Evolutionary conservation across 2,888 invertebrate genomes (phyloP).

Genomic region (Ectobius pallidus): DNA sequence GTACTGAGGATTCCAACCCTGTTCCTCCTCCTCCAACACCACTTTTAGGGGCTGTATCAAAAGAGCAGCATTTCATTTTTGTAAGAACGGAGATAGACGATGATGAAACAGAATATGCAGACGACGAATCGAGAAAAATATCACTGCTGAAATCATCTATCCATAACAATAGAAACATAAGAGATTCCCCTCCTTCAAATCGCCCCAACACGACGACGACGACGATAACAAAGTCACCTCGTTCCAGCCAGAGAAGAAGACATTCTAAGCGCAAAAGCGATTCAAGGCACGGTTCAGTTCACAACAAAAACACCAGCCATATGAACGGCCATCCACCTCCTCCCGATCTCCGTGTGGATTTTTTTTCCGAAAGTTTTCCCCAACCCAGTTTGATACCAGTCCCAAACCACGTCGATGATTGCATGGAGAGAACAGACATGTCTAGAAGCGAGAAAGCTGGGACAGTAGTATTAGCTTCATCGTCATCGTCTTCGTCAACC

Average conservation of each 20-base stretch:
- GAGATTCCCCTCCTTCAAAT: not conserved
- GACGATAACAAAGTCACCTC: slow-evolving; percentile 41
- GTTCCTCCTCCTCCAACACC: slow-evolving; percentile 57
- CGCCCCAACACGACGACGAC: not conserved
- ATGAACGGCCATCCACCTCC: slow-evolving; percentile 56
- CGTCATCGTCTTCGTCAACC: slow-evolving; percentile 16
- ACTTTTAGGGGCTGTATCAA: slow-evolving; percentile 48
- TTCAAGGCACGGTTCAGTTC: slow-evolving; percentile 33
- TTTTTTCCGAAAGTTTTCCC: slow-evolving; percentile 60
- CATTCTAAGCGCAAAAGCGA: slow-evolving; percentile 11
- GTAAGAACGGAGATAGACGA: slow-evolving; percentile 59
- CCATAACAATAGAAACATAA: not conserved
- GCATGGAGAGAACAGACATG: not conserved
- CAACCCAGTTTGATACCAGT: not conserved
- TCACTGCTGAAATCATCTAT: slow-evolving; percentile 18
- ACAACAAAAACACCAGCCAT: slow-evolving; percentile 32
- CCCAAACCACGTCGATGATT: not conserved
- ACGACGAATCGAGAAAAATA: slow-evolving; percentile 7
- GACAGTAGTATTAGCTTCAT: not conserved
- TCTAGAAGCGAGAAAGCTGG: not conserved
- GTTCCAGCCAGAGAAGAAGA: slow-evolving; percentile 28
- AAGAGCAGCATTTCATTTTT: slow-evolving; percentile 37
- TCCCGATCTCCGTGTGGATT: slow-evolving; percentile 67
- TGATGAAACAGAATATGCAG: not conserved
- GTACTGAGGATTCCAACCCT: slow-evolving; percentile 22